phyloP scores from a whole-genome alignment of 2,888 invertebrate genomes.

The Psylliodes chrysocephalus region DNA sequence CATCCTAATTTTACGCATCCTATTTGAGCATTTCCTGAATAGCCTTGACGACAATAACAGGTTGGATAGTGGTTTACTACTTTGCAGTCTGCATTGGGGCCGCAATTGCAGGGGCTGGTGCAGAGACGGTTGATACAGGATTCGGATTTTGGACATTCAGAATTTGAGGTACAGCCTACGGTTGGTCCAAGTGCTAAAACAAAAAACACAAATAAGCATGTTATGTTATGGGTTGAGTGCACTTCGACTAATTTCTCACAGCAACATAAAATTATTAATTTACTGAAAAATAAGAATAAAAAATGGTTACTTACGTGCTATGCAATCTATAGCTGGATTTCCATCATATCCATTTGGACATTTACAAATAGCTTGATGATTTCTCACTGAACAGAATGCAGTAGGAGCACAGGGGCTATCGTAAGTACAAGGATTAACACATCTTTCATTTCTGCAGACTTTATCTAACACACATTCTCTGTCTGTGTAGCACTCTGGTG shows the following conservation, averaged over 20 bases:
- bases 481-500: conserved; percentile 78
- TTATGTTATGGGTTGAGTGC: no score
- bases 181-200: conserved; percentile 70
- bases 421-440: conserved; percentile 80
- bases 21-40: conserved; percentile 85
- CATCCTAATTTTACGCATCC: conserved; percentile 87
- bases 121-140: conserved; percentile 85
- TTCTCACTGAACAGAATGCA: conserved; percentile 84
- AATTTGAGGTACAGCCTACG: conserved; percentile 80
- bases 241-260: no score
- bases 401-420: conserved; percentile 79
- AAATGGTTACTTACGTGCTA: conserved; percentile 77
- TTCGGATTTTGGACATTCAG: conserved; percentile 84
- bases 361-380: conserved; percentile 80
- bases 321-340: conserved; percentile 76
- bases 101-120: conserved; percentile 87
- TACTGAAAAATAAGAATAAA: background rate
- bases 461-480: conserved; percentile 81
- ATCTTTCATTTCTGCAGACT: conserved; percentile 79
- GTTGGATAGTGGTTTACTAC: conserved; percentile 87
- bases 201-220: no score
- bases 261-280: conserved; percentile 3
- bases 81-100: conserved; percentile 82
- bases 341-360: conserved; percentile 85
- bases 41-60: conserved; percentile 84